Evolutionary conservation across 2,888 invertebrate genomes (phyloP).

Genomic region (Neuroscelio doddi): DNA sequence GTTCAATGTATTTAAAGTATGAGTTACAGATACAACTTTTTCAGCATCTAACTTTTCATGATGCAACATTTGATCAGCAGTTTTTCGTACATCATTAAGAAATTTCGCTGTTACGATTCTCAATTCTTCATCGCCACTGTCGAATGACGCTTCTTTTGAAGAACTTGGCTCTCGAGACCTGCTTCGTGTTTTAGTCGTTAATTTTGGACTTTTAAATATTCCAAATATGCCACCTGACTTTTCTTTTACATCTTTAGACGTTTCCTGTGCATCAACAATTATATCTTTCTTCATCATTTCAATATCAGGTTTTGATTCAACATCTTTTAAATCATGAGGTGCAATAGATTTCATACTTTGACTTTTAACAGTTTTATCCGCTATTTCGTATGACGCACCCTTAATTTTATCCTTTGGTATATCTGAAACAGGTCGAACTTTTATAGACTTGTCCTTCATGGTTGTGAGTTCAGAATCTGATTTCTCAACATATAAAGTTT

Average conservation of each 20-base stretch:
- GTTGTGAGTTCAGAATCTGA: neutral
- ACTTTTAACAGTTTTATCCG: conserved; percentile 1
- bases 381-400: conserved; percentile 36
- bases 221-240: conserved; percentile 61
- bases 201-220: conserved; percentile 64
- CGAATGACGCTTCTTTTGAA: conserved; percentile 59
- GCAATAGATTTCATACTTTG: conserved; percentile 4
- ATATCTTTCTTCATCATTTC: too few species aligned
- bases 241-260: conserved; percentile 22
- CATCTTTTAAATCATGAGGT: too few species aligned
- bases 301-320: too few species aligned
- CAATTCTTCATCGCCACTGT: conserved; percentile 64
- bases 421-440: conserved; percentile 10
- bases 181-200: conserved; percentile 58
- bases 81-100: conserved; percentile 57
- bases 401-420: conserved; percentile 35
- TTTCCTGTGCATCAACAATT: too few species aligned
- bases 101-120: conserved; percentile 55
- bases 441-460: neutral
- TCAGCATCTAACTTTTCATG: conserved; percentile 38
- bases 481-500: neutral
- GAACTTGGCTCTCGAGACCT: conserved; percentile 52
- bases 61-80: conserved; percentile 43
- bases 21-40: neutral
- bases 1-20: conserved; percentile 61